Evolutionary conservation across 2,797 vertebrate genomes (phyloP).

Genomic region (Oryzias dopingdopingensis): DNA sequence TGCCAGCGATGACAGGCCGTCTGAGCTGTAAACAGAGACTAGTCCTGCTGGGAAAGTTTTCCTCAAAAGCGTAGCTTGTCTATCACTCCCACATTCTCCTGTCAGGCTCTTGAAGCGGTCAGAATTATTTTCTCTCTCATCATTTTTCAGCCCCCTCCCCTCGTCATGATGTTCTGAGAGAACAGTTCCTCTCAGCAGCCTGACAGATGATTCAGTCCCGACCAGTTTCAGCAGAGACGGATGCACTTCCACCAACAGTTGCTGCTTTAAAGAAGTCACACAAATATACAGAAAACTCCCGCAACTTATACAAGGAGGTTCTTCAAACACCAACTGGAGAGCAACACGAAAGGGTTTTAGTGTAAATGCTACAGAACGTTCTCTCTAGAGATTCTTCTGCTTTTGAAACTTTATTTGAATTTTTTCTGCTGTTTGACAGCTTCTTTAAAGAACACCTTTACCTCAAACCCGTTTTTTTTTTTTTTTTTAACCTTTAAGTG

Average conservation of each 20-base stretch:
- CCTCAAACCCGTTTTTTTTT: no score
- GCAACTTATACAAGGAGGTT: background rate
- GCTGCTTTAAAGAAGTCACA: background rate
- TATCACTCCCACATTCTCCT: slow-evolving; percentile 10
- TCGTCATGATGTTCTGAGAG: slow-evolving; percentile 13
- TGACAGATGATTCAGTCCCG: slow-evolving; percentile 27
- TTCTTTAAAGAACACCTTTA: no score
- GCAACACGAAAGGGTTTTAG: no score
- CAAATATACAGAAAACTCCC: background rate
- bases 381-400: no score
- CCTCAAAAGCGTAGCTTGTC: slow-evolving; percentile 2
- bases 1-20: background rate
- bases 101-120: slow-evolving; percentile 12
- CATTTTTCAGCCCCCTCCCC: slow-evolving; percentile 2
- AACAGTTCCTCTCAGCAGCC: slow-evolving; percentile 20
- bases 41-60: slow-evolving; percentile 6
- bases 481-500: no score
- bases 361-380: no score
- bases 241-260: background rate
- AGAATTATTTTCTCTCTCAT: slow-evolving; percentile 19
- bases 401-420: no score
- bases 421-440: no score
- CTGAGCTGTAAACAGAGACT: slow-evolving; percentile 5
- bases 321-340: background rate
- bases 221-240: slow-evolving; percentile 4